phyloP scores from a whole-genome alignment of 2,113 vertebrate genomes.

The Hippocampus comes region DNA sequence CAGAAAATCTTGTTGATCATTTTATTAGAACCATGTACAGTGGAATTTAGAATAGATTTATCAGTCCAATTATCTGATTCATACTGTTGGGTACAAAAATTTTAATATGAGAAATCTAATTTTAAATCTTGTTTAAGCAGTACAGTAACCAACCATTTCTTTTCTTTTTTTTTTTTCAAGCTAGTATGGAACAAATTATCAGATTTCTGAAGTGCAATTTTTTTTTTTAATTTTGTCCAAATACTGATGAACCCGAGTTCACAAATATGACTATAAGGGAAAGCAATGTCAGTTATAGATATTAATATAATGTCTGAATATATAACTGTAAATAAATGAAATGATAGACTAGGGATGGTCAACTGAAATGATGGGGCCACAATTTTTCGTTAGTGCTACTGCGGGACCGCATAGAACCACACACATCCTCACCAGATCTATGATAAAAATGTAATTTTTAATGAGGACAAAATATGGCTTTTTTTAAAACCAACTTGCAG shows the following conservation, averaged over 20 bases:
- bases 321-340: conserved; percentile 23
- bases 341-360: not conserved
- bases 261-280: not conserved
- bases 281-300: not conserved
- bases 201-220: not conserved
- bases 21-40: not conserved
- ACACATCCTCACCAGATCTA: too few relatives aligned
- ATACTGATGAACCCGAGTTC: not conserved
- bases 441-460: too few relatives aligned
- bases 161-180: not conserved
- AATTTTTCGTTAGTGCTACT: too few relatives aligned
- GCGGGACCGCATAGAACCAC: too few relatives aligned
- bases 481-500: too few relatives aligned
- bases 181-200: not conserved
- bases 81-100: conserved; percentile 4
- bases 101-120: too few relatives aligned
- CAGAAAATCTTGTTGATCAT: not conserved
- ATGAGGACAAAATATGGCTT: too few relatives aligned
- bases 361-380: too few relatives aligned
- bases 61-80: not conserved
- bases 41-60: not conserved
- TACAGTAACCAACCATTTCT: too few relatives aligned
- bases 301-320: conserved; percentile 8
- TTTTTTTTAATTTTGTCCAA: conserved; percentile 2
- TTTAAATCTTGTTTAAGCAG: too few relatives aligned